Evolutionary conservation across 2,888 invertebrate species (phyloP).

Genomic region (Lepidocyrtinus sp.): DNA sequence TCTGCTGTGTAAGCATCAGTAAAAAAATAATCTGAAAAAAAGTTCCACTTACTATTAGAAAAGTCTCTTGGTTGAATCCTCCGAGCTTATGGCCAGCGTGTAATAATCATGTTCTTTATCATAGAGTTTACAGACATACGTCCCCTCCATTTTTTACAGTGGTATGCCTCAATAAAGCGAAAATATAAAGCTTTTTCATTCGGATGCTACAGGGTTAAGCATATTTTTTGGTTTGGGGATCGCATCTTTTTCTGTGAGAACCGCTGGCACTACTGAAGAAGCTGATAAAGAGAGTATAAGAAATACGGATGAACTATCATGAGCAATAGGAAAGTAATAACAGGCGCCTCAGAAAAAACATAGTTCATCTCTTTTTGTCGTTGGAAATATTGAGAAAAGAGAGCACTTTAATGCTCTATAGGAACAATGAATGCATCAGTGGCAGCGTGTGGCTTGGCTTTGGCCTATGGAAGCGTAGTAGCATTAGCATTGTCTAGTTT

Average conservation of each 20-base stretch:
- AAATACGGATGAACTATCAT: neutral
- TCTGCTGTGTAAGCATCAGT: too few species aligned
- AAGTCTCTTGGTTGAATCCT: too few species aligned
- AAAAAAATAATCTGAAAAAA: too few species aligned
- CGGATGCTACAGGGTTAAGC: neutral
- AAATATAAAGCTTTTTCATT: neutral
- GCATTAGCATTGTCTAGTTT: neutral
- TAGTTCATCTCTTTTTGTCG: slow-evolving; percentile 26
- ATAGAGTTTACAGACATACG: neutral
- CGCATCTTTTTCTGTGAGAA: too few species aligned
- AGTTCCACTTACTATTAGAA: too few species aligned
- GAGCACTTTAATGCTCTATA: slow-evolving; percentile 6
- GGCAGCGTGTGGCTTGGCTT: slow-evolving; percentile 59
- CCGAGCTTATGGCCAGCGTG: neutral
- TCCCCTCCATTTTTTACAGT: neutral
- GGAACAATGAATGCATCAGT: slow-evolving; percentile 24
- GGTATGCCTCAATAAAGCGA: neutral
- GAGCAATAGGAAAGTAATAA: slow-evolving; percentile 17
- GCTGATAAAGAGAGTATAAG: slow-evolving; percentile 12
- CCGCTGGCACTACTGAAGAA: neutral
- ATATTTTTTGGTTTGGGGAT: too few species aligned
- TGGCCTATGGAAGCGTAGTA: too few species aligned
- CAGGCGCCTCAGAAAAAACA: slow-evolving; percentile 17
- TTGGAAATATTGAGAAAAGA: slow-evolving; percentile 22
- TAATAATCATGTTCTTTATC: neutral